Percentiles rank a stretch among this genome's conserved stretches.
Conservation (phyloP, 2,113 vertebrate genomes). For the Cynopterus brachyotis region DNA sequence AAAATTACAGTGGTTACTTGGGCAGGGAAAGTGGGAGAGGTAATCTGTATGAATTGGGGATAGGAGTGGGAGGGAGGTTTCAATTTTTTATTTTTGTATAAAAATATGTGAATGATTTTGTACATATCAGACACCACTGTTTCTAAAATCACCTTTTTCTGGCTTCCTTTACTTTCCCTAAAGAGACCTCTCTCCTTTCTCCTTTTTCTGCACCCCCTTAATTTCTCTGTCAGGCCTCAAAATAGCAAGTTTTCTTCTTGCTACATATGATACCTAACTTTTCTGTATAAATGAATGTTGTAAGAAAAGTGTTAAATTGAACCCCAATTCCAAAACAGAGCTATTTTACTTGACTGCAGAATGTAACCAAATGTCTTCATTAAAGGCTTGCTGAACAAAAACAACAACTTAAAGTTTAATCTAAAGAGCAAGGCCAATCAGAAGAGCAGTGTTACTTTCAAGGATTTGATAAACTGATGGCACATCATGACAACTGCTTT, state of each 20-base stretch:
- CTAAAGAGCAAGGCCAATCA: not conserved
- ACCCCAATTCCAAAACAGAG: slow-evolving; percentile 56
- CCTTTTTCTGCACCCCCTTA: not conserved
- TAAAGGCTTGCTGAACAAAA: not conserved
- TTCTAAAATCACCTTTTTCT: not conserved
- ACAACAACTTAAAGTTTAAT: not conserved
- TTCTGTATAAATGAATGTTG: slow-evolving; percentile 36
- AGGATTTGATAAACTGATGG: not conserved
- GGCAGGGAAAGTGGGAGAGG: not conserved
- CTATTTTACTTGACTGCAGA: not conserved
- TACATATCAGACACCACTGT: not conserved
- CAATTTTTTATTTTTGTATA: not conserved
- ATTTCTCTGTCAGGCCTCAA: slow-evolving; percentile 51
- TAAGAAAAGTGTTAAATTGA: slow-evolving; percentile 53
- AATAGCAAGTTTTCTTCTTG: slow-evolving; percentile 50
- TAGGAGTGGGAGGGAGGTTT: not conserved
- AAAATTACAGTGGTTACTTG: not conserved
- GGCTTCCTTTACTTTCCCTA: not conserved
- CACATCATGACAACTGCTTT: not conserved
- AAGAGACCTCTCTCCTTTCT: not conserved
- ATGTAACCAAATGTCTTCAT: not conserved
- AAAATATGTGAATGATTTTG: not conserved
- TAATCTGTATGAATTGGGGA: not conserved
- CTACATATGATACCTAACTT: slow-evolving; percentile 28
- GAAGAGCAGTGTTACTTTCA: not conserved